Conservation (phyloP, 2,113 vertebrate genomes). For the Alosa alosa region DNA sequence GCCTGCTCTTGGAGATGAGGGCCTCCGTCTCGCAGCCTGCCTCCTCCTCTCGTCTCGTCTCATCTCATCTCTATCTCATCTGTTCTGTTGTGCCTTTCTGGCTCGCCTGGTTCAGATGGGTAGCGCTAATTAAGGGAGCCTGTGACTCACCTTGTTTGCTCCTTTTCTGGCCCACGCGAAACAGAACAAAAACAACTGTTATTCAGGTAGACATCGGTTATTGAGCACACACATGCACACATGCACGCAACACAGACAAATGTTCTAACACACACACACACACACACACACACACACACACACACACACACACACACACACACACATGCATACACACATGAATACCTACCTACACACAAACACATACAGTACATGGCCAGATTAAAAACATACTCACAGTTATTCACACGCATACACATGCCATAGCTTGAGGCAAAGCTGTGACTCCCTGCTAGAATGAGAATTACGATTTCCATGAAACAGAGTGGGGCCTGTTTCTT, state of each 20-base stretch:
- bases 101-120: constrained; percentile 8
- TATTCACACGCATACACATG: not conserved
- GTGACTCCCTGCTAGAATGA: constrained; percentile 1
- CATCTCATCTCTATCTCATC: too few relatives aligned
- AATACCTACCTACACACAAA: too few relatives aligned
- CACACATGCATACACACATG: too few relatives aligned
- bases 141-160: constrained; percentile 32
- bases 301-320: not conserved
- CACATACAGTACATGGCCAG: not conserved
- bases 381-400: not conserved
- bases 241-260: not conserved
- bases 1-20: not conserved
- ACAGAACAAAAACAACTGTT: constrained; percentile 32
- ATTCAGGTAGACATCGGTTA: constrained; percentile 6
- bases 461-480: constrained; percentile 8
- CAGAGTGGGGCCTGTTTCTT: not conserved
- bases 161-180: constrained; percentile 21
- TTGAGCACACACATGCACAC: not conserved
- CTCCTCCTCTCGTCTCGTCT: not conserved
- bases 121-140: constrained; percentile 28
- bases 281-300: too few relatives aligned
- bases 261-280: too few relatives aligned
- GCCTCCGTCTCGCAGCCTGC: not conserved
- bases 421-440: not conserved
- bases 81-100: not conserved